These are phyloP conservation scores for Halcyon senegalensis DNA, from an alignment of 2,113 vertebrate genomes.

Conservation along the genomic window DNA sequence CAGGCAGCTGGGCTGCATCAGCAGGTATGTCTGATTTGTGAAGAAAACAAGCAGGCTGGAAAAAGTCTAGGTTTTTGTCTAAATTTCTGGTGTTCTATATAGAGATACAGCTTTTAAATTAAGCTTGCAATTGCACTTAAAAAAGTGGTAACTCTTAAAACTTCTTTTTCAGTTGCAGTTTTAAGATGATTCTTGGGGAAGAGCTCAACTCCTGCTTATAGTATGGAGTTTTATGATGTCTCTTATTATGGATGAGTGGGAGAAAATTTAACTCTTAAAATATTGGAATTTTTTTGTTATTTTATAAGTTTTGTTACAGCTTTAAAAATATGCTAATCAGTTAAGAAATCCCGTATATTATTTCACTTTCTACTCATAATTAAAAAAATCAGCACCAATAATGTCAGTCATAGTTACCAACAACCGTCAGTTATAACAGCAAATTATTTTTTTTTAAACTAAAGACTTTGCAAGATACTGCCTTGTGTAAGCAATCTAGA, in stretches of 20 bases:
- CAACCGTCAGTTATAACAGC: neutral
- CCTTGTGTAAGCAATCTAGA: neutral
- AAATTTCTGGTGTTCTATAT: neutral
- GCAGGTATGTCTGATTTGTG: constrained; percentile 76
- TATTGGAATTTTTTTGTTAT: neutral
- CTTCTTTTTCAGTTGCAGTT: neutral
- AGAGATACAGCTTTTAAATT: neutral
- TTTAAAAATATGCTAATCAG: neutral
- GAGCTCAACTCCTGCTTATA: neutral
- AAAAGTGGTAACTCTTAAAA: neutral
- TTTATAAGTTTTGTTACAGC: neutral
- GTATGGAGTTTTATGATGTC: neutral
- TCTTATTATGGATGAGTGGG: neutral
- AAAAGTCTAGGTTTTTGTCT: neutral
- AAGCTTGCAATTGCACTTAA: neutral
- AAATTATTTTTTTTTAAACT: neutral
- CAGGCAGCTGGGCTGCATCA: constrained; percentile 80
- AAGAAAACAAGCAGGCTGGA: neutral
- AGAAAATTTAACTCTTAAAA: neutral
- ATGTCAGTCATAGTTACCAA: neutral
- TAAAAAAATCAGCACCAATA: neutral
- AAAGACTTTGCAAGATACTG: neutral
- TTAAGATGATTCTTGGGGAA: neutral
- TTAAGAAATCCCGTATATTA: neutral
- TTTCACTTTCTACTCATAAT: neutral